Percentiles rank a stretch among this genome's conserved stretches.
Evolutionary conservation across 1,140 invertebrate genomes (phyloP).

Genomic region (Lucilia cuprina): DNA sequence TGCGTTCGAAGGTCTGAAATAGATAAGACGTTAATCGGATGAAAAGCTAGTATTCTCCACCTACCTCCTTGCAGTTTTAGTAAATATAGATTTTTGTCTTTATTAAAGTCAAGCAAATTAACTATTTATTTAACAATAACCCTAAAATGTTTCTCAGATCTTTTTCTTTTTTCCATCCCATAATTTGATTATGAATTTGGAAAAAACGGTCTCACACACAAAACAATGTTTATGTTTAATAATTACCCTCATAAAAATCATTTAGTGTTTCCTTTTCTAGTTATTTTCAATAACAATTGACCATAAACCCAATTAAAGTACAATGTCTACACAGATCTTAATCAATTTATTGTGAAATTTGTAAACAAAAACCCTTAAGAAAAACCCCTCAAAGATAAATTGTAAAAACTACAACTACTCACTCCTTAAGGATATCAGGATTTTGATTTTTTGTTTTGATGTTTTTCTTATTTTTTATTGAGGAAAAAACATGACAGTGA

Average conservation of each 20-base stretch:
- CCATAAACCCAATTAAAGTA: neutral
- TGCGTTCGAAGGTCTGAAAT: no score
- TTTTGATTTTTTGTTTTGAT: neutral
- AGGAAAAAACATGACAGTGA: neutral
- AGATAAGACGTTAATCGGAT: no score
- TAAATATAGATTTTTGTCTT: no score
- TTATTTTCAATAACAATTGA: neutral
- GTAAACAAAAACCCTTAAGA: neutral
- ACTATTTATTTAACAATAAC: no score
- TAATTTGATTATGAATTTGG: no score
- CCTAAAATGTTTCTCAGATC: no score
- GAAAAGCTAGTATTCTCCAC: no score
- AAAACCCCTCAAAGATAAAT: neutral
- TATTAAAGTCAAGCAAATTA: no score
- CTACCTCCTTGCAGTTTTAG: no score
- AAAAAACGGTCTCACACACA: no score
- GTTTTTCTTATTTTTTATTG: neutral
- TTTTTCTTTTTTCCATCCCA: no score
- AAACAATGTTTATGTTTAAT: neutral
- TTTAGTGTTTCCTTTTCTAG: neutral
- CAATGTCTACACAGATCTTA: neutral
- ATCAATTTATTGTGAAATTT: neutral
- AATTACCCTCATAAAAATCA: constrained; percentile 2
- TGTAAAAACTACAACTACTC: neutral
- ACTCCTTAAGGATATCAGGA: constrained; percentile 14